Conservation (phyloP, 2,888 invertebrate species). For the Podabrus alpinus region DNA sequence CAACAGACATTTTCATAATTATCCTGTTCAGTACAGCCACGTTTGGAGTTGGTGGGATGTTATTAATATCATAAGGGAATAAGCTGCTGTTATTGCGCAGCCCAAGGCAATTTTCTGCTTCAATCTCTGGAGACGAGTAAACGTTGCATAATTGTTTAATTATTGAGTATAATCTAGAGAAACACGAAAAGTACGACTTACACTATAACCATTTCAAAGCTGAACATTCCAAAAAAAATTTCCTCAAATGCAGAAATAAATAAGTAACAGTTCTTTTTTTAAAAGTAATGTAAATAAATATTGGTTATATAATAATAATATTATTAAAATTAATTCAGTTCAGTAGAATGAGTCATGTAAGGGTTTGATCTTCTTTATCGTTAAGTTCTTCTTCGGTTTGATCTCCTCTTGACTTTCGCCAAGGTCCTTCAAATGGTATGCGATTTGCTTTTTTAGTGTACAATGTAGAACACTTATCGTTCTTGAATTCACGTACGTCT, state of each 20-base stretch:
- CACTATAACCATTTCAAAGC: constrained; percentile 20
- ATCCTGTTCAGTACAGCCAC: neutral
- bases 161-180: constrained; percentile 56
- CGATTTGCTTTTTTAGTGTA: neutral
- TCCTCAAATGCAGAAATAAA: neutral
- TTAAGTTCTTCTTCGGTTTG: neutral
- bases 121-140: constrained; percentile 53
- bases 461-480: neutral
- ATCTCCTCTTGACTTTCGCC: neutral
- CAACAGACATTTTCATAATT: neutral
- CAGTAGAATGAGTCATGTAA: neutral
- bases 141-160: constrained; percentile 58
- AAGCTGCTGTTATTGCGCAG: constrained; percentile 55
- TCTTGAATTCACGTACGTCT: neutral
- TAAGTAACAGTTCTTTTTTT: neutral
- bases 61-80: constrained; percentile 59
- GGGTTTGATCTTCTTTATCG: neutral
- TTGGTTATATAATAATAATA: neutral
- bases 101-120: constrained; percentile 55
- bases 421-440: neutral
- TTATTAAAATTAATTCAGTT: neutral
- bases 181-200: constrained; percentile 41
- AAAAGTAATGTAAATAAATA: neutral
- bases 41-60: constrained; percentile 38
- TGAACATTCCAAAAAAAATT: neutral